Percentiles rank a stretch among this genome's conserved stretches.
Evolutionary conservation across 2,113 vertebrate species (phyloP).

Genomic region (Rhynchopsitta pachyrhyncha): DNA sequence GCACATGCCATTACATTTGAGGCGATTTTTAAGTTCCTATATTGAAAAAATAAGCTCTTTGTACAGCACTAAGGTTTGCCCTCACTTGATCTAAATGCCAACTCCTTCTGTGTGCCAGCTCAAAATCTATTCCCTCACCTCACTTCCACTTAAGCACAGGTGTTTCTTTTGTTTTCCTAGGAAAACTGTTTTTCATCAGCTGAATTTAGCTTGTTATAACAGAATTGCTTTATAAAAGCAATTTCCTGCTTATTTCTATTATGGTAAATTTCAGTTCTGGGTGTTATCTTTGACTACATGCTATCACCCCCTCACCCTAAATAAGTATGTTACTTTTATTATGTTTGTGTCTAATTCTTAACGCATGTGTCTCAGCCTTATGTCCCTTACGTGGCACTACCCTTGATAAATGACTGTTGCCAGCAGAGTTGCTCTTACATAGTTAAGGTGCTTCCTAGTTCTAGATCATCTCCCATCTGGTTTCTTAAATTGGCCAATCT

Average conservation of each 20-base stretch:
- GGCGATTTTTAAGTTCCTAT: not conserved
- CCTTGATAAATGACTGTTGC: not conserved
- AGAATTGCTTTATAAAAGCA: not conserved
- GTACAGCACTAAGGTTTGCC: not conserved
- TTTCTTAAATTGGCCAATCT: not conserved
- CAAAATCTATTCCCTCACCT: not conserved
- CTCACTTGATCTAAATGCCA: not conserved
- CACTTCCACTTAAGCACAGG: not conserved
- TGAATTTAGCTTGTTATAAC: not conserved
- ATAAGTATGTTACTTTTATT: not conserved
- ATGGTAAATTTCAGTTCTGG: not conserved
- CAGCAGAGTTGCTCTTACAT: not conserved
- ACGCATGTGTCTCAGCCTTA: not conserved
- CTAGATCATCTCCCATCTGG: not conserved
- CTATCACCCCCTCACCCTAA: not conserved
- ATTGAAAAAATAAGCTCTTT: not conserved
- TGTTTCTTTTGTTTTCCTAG: not conserved
- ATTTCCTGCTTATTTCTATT: not conserved
- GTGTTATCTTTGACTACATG: not conserved
- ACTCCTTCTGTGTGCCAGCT: not conserved
- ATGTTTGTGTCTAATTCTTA: not conserved
- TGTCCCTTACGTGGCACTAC: not conserved
- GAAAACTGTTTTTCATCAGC: not conserved
- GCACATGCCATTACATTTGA: not conserved
- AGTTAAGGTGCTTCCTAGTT: not conserved